Evolutionary conservation across 2,113 vertebrate genomes (phyloP), one percentile per base, ranked within the genome.

Genomic region (Gobius niger): DNA sequence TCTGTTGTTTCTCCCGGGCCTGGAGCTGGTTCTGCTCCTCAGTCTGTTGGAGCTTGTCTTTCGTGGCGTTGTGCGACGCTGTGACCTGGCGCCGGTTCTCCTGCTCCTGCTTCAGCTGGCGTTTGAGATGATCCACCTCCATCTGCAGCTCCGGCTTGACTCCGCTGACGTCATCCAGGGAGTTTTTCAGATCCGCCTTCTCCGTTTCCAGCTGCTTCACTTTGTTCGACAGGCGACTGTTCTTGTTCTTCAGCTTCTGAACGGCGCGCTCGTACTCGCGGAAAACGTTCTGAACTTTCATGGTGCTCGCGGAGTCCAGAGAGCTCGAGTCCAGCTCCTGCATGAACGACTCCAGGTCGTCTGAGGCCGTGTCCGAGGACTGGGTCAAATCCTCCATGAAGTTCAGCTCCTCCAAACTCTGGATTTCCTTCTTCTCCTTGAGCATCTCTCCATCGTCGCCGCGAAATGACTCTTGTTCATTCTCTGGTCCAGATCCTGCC

Each of bases 81-180:
- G 93, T 91, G 53, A 85, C 78, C 67, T 89, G 95, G 56, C 90
- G 92, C 44, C 93, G 92, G 73, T 95, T 96, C 67, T 97, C 95
- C 72, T 96, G 93, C 77, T 98, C 95, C 88, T 97, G 94, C 85
- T 95, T 95, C 77, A 98, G 87, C 70, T 91, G 82, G 87, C 95
- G 96, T 76, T 90, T 96, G 72, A 96, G 80, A 79, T 85, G 92
- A 78, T 89, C 91, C 50, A 95, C 83, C 75, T 95, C 93, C 1
- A 86, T 93, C 61, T 95, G 93, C 77, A 93, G 73, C 72, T 95
- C 93, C 13, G 90, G 93, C 77, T 90, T 94, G 0, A 82, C 41
- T 46, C 94, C 93, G 84, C 92, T 92, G 7, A 91, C 88, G 76
- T 94, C 91, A 70, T 94, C 93, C 47, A 95, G 76, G 24, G 91